Conservation (phyloP, 23 tunicate genomes). For the Clavelina lepadiformis region DNA sequence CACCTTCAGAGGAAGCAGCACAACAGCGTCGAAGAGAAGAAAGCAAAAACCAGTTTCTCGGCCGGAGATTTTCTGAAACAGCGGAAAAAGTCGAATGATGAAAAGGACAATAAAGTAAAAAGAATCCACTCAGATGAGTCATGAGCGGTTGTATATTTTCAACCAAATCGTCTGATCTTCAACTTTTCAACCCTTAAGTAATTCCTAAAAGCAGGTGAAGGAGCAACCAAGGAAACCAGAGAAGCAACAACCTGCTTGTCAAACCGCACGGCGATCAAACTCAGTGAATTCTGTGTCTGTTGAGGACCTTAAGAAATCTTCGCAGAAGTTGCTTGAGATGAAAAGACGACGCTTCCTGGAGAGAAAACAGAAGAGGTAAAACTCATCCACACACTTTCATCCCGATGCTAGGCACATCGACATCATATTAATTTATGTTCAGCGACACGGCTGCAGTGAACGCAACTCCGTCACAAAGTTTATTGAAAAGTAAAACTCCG, state of each 20-base stretch:
- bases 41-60: slow-evolving; percentile 9
- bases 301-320: slow-evolving; percentile 23
- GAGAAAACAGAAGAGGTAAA: slow-evolving; percentile 18
- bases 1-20: slow-evolving; percentile 58
- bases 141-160: too few species aligned
- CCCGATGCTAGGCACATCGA: neutral
- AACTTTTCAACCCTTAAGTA: neutral
- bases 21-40: slow-evolving; percentile 6
- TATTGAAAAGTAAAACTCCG: too few species aligned
- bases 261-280: too few species aligned
- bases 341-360: slow-evolving; percentile 4
- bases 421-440: too few species aligned
- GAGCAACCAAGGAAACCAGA: neutral
- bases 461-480: too few species aligned
- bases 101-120: slow-evolving; percentile 8
- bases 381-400: too few species aligned
- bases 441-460: too few species aligned
- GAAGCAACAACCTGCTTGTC: neutral
- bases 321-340: slow-evolving; percentile 8
- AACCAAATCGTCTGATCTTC: too few species aligned
- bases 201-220: neutral
- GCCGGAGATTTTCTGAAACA: slow-evolving; percentile 50
- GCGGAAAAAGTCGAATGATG: slow-evolving; percentile 25
- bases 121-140: neutral
- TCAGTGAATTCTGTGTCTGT: slow-evolving; percentile 8